phyloP scores from a whole-genome alignment of 2,888 invertebrate species.

The Panorpa germanica region DNA sequence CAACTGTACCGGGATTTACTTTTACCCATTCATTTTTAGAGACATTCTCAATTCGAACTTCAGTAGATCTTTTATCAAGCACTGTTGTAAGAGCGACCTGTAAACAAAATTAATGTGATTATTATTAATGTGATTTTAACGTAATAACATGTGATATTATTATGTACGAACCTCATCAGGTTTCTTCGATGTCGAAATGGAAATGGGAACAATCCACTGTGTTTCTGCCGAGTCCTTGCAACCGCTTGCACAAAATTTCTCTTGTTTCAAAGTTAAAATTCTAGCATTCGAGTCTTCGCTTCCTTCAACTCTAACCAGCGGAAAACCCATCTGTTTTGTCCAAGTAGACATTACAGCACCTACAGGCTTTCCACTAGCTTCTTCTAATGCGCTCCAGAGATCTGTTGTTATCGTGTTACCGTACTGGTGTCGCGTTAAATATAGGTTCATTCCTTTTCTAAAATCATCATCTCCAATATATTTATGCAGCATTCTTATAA shows the following conservation, averaged over 20 bases:
- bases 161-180: constrained; percentile 49
- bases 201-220: constrained; percentile 80
- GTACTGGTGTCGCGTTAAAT: constrained; percentile 64
- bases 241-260: constrained; percentile 79
- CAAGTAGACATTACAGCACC: constrained; percentile 78
- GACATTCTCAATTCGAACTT: constrained; percentile 53
- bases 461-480: constrained; percentile 78
- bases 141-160: no score
- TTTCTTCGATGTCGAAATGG: constrained; percentile 54
- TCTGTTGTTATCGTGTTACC: constrained; percentile 76
- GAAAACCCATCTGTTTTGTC: constrained; percentile 85
- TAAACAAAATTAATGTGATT: constrained; percentile 15
- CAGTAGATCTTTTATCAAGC: constrained; percentile 41
- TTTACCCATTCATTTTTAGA: constrained; percentile 69
- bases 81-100: constrained; percentile 33
- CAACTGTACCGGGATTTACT: constrained; percentile 72
- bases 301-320: constrained; percentile 31
- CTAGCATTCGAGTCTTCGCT: no score
- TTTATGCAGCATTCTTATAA: constrained; percentile 73
- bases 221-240: constrained; percentile 36
- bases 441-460: constrained; percentile 68
- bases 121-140: no score
- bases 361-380: constrained; percentile 68
- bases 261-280: constrained; percentile 54
- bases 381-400: constrained; percentile 67